A percentile compares a stretch with the other conserved stretches of the same genome.
Conservation (phyloP, 1,140 invertebrate species). For the Chironomus striatipennis region DNA sequence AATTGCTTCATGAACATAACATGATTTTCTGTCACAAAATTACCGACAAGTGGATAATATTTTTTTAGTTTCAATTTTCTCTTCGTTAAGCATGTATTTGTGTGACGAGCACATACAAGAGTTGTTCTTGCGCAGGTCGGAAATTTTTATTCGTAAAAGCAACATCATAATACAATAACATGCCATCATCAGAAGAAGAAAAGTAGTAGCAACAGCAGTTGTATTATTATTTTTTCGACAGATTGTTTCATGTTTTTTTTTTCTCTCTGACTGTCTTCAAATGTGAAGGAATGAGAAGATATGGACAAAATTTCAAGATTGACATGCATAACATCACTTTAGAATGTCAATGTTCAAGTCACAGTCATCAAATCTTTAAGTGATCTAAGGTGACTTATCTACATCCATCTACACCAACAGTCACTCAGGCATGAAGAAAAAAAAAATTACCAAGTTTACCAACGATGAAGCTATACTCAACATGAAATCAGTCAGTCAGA, state of each 20-base stretch:
- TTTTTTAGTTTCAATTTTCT: slow-evolving; percentile 7
- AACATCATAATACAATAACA: no score
- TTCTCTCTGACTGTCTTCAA: background rate
- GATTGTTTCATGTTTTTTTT: background rate
- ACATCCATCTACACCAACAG: no score
- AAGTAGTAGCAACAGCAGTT: no score
- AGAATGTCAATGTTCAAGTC: background rate
- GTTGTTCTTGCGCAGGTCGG: background rate
- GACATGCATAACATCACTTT: background rate
- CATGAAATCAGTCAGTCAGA: background rate
- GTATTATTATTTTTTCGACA: no score
- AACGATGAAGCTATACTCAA: background rate
- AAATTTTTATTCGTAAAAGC: background rate
- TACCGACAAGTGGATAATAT: slow-evolving; percentile 7
- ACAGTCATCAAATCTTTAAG: background rate
- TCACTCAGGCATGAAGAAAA: background rate
- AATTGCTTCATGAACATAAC: slow-evolving; percentile 20
- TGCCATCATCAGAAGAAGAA: no score
- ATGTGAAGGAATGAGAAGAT: background rate
- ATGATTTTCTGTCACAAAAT: slow-evolving; percentile 17
- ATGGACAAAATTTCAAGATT: background rate
- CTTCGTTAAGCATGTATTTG: background rate
- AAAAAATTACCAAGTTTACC: background rate
- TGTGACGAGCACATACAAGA: background rate
- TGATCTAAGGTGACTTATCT: background rate